Conservation (phyloP, 2,888 invertebrate species). For the Saturnia pavonia region DNA sequence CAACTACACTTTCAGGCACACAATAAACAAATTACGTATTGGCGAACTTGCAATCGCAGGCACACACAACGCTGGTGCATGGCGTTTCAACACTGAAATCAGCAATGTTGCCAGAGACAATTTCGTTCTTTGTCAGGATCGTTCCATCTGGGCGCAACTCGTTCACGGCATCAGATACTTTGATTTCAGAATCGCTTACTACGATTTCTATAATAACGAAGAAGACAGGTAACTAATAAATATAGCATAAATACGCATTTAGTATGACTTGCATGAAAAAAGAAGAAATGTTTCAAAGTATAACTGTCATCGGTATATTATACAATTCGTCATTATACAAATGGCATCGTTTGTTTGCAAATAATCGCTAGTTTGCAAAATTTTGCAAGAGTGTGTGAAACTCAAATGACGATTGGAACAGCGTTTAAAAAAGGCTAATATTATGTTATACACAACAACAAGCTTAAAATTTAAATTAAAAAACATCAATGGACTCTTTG, state of each 20-base stretch:
- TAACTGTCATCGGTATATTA: too few species aligned
- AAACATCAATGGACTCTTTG: too few species aligned
- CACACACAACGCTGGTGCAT: conserved; percentile 79
- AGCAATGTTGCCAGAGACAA: conserved; percentile 62
- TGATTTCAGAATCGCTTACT: conserved; percentile 90
- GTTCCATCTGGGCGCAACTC: conserved; percentile 91
- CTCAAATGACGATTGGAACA: too few species aligned
- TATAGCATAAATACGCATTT: neutral
- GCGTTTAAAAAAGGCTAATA: too few species aligned
- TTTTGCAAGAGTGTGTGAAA: too few species aligned
- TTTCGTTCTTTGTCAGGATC: conserved; percentile 85
- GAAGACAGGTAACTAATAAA: conserved; percentile 61
- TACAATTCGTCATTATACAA: too few species aligned
- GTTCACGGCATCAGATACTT: conserved; percentile 92
- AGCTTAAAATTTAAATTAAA: too few species aligned
- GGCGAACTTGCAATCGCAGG: conserved; percentile 77
- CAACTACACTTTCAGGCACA: conserved; percentile 45
- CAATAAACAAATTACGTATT: conserved; percentile 65
- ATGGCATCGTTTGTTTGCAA: too few species aligned
- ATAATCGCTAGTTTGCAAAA: too few species aligned
- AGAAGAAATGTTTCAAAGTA: too few species aligned
- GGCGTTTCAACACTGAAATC: conserved; percentile 77
- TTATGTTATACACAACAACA: too few species aligned
- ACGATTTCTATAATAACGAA: conserved; percentile 60
- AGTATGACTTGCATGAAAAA: too few species aligned